phyloP scores from a whole-genome alignment of 2,797 vertebrate genomes.

The Xiphorhynchus erythropygius region DNA sequence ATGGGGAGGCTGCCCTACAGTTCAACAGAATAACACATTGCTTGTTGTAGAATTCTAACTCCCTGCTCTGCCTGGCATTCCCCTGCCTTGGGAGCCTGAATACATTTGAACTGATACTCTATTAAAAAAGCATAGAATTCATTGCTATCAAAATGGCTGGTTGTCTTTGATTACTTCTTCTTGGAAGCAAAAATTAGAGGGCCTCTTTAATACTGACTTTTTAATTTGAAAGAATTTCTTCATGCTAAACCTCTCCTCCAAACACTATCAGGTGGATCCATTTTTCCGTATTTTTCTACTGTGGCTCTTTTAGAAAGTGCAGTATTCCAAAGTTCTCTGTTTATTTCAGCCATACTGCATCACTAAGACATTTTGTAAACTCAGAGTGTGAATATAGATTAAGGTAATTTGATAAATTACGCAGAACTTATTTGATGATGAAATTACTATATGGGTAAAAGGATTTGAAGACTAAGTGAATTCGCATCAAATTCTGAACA shows the following conservation, averaged over 20 bases:
- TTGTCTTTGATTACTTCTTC: background rate
- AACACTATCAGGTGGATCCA: background rate
- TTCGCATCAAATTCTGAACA: background rate
- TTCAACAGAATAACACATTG: background rate
- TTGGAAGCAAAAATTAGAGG: background rate
- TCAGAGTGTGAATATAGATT: background rate
- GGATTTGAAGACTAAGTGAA: background rate
- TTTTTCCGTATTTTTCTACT: background rate
- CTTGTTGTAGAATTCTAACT: background rate
- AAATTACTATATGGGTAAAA: slow-evolving; percentile 18
- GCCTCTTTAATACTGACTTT: background rate
- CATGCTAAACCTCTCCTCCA: background rate
- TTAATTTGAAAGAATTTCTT: background rate
- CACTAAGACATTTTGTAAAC: background rate
- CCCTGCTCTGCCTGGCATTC: background rate
- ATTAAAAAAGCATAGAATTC: background rate
- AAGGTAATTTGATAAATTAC: background rate
- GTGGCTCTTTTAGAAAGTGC: background rate
- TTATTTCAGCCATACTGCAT: background rate
- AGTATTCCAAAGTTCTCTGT: background rate
- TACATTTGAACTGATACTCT: background rate
- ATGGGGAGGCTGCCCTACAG: background rate
- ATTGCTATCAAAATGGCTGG: background rate
- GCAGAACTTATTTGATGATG: background rate
- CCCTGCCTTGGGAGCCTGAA: background rate